These are phyloP conservation scores for Habroteleia sp. DNA, from an alignment of 2,888 invertebrate species.

Conservation along the genomic window DNA sequence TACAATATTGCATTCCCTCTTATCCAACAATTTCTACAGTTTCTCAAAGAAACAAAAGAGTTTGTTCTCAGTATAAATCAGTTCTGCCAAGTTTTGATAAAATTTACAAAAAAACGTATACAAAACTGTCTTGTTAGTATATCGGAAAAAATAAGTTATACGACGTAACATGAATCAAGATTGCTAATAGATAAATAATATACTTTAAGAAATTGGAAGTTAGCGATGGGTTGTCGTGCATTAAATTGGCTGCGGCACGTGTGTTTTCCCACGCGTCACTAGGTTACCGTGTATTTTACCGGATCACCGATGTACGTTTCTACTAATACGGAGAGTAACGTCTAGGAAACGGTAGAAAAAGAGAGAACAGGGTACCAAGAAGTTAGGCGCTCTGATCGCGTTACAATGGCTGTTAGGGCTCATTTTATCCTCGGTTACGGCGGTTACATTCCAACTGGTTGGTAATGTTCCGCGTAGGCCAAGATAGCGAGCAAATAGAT, in stretches of 20 bases:
- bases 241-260: slow-evolving; percentile 1
- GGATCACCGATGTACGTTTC: slow-evolving; percentile 18
- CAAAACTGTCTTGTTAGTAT: no score
- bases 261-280: slow-evolving; percentile 67
- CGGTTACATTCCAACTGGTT: slow-evolving; percentile 44
- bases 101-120: no score
- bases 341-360: slow-evolving; percentile 10
- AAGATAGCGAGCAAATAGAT: slow-evolving; percentile 54
- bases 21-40: no score
- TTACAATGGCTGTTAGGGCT: slow-evolving; percentile 55
- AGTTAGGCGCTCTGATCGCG: slow-evolving; percentile 54
- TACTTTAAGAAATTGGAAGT: no score
- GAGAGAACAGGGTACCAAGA: slow-evolving; percentile 6
- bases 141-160: no score
- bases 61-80: no score
- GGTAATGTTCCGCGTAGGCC: slow-evolving; percentile 29
- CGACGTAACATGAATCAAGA: no score
- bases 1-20: no score
- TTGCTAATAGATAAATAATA: no score
- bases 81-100: no score
- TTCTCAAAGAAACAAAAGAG: no score
- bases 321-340: slow-evolving; percentile 17
- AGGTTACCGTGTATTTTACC: slow-evolving; percentile 51
- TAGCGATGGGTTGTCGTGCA: no score
- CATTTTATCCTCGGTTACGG: slow-evolving; percentile 40